These are phyloP conservation scores for Aporophyla nigra DNA, from an alignment of 2,888 invertebrate genomes.

Conservation along the genomic window DNA sequence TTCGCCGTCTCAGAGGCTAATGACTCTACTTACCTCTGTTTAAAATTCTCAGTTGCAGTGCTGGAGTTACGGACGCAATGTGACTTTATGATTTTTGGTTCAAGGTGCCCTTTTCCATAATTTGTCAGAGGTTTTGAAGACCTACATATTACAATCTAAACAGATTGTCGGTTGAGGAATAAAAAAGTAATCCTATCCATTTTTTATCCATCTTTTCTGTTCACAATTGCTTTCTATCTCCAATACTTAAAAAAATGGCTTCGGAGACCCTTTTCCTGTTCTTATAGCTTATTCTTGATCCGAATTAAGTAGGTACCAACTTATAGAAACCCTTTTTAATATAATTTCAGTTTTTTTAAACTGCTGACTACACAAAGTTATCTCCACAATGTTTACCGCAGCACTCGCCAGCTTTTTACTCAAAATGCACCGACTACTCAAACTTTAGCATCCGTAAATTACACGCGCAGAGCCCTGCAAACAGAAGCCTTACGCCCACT, in stretches of 20 bases:
- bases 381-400: too few relatives aligned
- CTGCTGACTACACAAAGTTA: not conserved
- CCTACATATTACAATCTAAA: not conserved
- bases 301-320: not conserved
- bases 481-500: not conserved
- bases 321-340: not conserved
- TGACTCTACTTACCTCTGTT: constrained; percentile 64
- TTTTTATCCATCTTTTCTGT: not conserved
- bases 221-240: too few relatives aligned
- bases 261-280: not conserved
- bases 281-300: not conserved
- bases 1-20: constrained; percentile 59
- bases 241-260: not conserved
- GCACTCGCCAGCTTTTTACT: not conserved
- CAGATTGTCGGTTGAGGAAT: too few relatives aligned
- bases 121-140: not conserved
- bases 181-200: not conserved
- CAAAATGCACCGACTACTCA: not conserved
- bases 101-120: constrained; percentile 1
- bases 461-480: not conserved
- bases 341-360: too few relatives aligned
- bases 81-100: constrained; percentile 21
- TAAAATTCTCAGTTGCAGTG: constrained; percentile 40
- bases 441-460: not conserved
- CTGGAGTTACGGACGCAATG: constrained; percentile 14